Percentiles rank a stretch among this genome's conserved stretches.
Conservation (phyloP, 2,888 invertebrate species). For the Dichetophora obliterata region DNA sequence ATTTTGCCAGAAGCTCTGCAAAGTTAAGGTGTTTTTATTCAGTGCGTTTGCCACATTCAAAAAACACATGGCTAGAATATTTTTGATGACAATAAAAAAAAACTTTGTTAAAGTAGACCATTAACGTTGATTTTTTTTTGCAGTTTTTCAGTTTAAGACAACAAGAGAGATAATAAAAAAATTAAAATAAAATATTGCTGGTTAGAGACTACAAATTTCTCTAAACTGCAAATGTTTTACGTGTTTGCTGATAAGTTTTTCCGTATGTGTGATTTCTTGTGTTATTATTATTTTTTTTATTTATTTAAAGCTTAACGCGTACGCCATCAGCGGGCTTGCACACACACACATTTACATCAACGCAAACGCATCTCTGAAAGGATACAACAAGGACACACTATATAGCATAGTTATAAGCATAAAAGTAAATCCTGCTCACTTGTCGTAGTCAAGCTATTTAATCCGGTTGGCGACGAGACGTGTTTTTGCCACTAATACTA, state of each 20-base stretch:
- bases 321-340: conserved; percentile 17
- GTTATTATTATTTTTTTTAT: no score
- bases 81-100: no score
- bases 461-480: conserved; percentile 38
- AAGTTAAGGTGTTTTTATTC: no score
- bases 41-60: no score
- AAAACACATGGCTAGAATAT: no score
- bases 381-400: conserved; percentile 1
- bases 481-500: conserved; percentile 33
- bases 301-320: conserved; percentile 12
- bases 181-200: no score
- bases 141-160: no score
- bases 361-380: background rate
- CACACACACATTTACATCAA: conserved; percentile 1
- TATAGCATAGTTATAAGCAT: conserved; percentile 9
- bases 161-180: no score
- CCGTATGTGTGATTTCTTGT: background rate
- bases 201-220: no score
- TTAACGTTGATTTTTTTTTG: no score
- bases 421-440: conserved; percentile 15
- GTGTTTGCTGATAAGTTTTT: conserved; percentile 22
- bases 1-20: no score
- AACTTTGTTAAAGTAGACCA: no score
- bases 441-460: conserved; percentile 36
- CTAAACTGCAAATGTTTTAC: conserved; percentile 16